Percentiles rank a stretch among this genome's conserved stretches.
phyloP scores from a whole-genome alignment of 2,113 vertebrate species.

The Neotoma lepida region DNA sequence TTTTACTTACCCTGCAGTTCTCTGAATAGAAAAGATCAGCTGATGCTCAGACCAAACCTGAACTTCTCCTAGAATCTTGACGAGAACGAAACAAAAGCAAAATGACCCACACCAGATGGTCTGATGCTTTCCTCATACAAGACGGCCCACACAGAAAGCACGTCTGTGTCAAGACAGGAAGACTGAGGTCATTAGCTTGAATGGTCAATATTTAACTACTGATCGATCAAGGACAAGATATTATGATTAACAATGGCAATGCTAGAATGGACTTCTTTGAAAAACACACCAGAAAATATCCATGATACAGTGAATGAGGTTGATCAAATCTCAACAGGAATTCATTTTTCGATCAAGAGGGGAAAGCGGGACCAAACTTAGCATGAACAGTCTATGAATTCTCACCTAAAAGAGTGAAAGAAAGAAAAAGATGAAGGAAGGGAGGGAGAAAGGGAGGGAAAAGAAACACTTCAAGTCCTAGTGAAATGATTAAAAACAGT shows the following conservation, averaged over 20 bases:
- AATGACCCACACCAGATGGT: neutral
- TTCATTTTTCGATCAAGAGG: constrained; percentile 39
- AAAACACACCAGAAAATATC: constrained; percentile 54
- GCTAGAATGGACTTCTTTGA: neutral
- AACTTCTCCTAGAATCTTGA: constrained; percentile 50
- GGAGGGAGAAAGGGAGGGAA: neutral
- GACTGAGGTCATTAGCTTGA: constrained; percentile 49
- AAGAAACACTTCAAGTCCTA: constrained; percentile 15
- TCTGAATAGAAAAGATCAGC: constrained; percentile 56
- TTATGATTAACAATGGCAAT: neutral
- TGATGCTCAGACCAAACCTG: constrained; percentile 55
- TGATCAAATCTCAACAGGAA: constrained; percentile 40
- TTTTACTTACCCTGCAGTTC: constrained; percentile 61
- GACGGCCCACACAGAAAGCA: constrained; percentile 7
- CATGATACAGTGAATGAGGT: neutral
- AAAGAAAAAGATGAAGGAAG: neutral
- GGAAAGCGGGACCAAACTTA: neutral
- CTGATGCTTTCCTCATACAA: constrained; percentile 8
- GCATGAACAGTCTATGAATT: constrained; percentile 40
- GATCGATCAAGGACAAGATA: constrained; percentile 39
- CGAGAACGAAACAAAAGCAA: neutral
- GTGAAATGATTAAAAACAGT: constrained; percentile 28
- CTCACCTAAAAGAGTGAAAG: constrained; percentile 20
- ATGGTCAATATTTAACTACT: constrained; percentile 66
- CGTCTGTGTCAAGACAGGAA: constrained; percentile 42